Evolutionary conservation across 2,888 invertebrate genomes (phyloP).

Genomic region (Ennomos fuscantarius): DNA sequence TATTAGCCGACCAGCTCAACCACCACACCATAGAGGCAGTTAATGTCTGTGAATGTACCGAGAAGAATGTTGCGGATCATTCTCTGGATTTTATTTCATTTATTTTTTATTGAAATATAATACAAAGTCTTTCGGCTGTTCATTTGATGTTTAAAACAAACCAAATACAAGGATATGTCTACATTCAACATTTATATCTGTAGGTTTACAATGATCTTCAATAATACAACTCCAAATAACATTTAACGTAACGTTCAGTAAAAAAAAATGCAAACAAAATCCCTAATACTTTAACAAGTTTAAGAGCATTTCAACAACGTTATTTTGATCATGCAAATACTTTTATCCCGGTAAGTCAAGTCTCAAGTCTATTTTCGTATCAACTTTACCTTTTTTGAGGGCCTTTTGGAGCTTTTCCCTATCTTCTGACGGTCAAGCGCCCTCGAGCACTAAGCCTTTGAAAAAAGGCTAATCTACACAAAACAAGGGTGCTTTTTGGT

Average conservation of each 20-base stretch:
- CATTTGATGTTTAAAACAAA: no score
- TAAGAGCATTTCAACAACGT: conserved; percentile 2
- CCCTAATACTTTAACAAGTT: conserved; percentile 1
- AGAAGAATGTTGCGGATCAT: no score
- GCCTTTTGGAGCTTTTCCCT: conserved; percentile 11
- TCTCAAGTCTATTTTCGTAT: conserved; percentile 18
- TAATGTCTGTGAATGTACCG: no score
- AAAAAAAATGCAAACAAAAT: no score
- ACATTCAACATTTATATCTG: no score
- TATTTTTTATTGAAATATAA: no score
- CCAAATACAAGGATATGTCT: no score
- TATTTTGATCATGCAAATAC: conserved; percentile 26
- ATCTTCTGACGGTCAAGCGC: conserved; percentile 27
- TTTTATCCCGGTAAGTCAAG: conserved; percentile 15
- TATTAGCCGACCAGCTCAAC: no score
- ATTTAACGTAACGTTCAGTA: not conserved
- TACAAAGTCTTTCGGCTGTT: no score
- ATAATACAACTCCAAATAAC: not conserved
- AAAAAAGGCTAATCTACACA: conserved; percentile 35
- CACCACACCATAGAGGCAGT: no score
- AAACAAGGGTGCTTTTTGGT: conserved; percentile 26
- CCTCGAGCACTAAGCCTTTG: conserved; percentile 16
- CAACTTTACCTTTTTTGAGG: conserved; percentile 17
- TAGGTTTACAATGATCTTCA: no score
- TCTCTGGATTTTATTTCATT: no score